phyloP scores from a whole-genome alignment of 2,113 vertebrate species.

The Ailuropoda melanoleuca region DNA sequence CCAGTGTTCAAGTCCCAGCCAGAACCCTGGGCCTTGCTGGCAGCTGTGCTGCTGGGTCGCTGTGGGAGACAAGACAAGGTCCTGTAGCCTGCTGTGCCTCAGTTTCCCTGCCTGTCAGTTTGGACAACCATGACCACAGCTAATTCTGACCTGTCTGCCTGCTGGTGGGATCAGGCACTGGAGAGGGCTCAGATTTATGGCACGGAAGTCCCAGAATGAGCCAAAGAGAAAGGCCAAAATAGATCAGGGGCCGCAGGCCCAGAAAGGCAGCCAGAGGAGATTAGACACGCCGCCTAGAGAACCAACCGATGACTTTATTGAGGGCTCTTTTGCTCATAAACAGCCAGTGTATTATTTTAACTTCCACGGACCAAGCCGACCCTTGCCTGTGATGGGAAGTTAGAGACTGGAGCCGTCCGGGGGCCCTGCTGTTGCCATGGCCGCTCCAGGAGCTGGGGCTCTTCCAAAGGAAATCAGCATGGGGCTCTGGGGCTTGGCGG shows the following conservation, averaged over 20 bases:
- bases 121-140: constrained; percentile 76
- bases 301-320: constrained; percentile 80
- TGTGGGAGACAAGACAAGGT: constrained; percentile 41
- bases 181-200: constrained; percentile 80
- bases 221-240: constrained; percentile 83
- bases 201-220: constrained; percentile 80
- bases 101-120: constrained; percentile 80
- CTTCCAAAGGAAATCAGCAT: constrained; percentile 77
- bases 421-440: constrained; percentile 60
- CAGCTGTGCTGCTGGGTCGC: constrained; percentile 49
- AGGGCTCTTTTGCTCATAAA: constrained; percentile 78
- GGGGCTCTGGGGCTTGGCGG: constrained; percentile 60
- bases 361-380: constrained; percentile 71
- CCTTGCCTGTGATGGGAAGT: constrained; percentile 78
- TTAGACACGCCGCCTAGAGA: constrained; percentile 83
- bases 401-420: constrained; percentile 66
- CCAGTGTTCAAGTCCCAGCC: constrained; percentile 54
- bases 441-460: constrained; percentile 71
- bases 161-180: constrained; percentile 69
- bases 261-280: constrained; percentile 84
- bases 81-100: constrained; percentile 79
- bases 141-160: constrained; percentile 79
- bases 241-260: constrained; percentile 75
- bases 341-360: constrained; percentile 77
- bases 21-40: constrained; percentile 76